A percentile compares a stretch with the other conserved stretches of the same genome.
These are phyloP conservation scores for Lipophrys pholis DNA, from an alignment of 2,113 vertebrate species.

Conservation along the genomic window DNA sequence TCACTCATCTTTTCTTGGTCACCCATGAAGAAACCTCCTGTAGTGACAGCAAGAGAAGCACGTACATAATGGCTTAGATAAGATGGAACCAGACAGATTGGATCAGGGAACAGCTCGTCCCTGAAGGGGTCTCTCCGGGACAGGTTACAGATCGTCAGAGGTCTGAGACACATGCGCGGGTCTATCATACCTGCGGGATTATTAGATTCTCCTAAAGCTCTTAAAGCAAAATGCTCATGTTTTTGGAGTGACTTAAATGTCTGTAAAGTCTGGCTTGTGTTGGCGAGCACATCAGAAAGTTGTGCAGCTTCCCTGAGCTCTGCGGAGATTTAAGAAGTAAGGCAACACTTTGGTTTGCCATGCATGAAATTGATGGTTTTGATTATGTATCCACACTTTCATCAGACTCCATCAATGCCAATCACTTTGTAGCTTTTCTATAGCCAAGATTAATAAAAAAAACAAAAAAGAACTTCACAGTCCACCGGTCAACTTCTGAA, in stretches of 20 bases:
- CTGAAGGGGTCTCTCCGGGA: background rate
- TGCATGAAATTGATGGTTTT: background rate
- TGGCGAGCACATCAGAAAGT: background rate
- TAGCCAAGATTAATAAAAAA: too few species aligned
- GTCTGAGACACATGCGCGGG: background rate
- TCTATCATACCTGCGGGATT: background rate
- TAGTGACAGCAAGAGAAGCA: background rate
- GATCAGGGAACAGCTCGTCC: background rate
- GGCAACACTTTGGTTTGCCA: background rate
- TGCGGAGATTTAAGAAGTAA: background rate
- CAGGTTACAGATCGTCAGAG: background rate
- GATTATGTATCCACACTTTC: background rate
- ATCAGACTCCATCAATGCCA: background rate
- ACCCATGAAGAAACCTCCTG: background rate
- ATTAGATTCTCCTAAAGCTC: background rate
- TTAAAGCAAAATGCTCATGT: too few species aligned
- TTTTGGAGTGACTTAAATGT: background rate
- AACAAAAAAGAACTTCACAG: too few species aligned
- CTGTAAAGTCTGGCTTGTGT: background rate
- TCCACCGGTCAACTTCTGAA: too few species aligned
- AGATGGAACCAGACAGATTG: background rate
- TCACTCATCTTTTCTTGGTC: slow-evolving; percentile 29
- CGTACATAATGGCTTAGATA: background rate
- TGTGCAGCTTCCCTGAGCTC: background rate
- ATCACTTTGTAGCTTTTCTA: background rate